phyloP scores from a whole-genome alignment of 2,888 invertebrate genomes.

The Choreutis nemorana region DNA sequence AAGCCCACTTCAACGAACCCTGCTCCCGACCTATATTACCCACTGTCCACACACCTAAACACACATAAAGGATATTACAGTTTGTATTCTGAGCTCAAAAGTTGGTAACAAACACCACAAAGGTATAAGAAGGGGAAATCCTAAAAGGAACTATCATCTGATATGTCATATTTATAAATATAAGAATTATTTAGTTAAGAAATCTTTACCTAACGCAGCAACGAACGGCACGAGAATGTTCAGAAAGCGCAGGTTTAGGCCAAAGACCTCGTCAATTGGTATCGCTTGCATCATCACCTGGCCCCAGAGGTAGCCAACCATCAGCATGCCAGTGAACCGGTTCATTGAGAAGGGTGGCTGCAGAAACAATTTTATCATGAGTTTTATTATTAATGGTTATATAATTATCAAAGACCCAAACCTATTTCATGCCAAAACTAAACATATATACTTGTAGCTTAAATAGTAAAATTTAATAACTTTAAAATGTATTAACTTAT shows the following conservation, averaged over 20 bases:
- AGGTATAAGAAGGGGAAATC: too few species aligned
- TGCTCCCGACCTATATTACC: constrained; percentile 89
- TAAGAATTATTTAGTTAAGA: too few species aligned
- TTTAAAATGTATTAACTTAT: too few species aligned
- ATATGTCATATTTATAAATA: too few species aligned
- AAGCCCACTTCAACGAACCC: constrained; percentile 75
- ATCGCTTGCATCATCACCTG: constrained; percentile 78
- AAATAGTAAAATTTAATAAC: too few species aligned
- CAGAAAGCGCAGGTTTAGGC: constrained; percentile 75
- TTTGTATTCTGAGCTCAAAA: too few species aligned
- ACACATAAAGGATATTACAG: too few species aligned
- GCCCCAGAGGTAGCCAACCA: constrained; percentile 84
- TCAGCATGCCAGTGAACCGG: constrained; percentile 78
- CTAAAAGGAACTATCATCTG: neutral
- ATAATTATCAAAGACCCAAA: too few species aligned
- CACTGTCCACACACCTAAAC: constrained; percentile 87
- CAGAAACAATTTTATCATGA: constrained; percentile 15
- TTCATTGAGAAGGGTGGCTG: constrained; percentile 85
- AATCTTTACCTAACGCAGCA: constrained; percentile 71
- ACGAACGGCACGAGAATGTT: constrained; percentile 76
- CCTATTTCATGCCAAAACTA: too few species aligned
- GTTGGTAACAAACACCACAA: too few species aligned
- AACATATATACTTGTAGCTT: too few species aligned
- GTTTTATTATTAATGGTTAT: neutral
- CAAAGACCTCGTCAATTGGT: constrained; percentile 76